Base-by-base conservation (phyloP, 2,113 vertebrate genomes). In the Percina caprodes region DNA sequence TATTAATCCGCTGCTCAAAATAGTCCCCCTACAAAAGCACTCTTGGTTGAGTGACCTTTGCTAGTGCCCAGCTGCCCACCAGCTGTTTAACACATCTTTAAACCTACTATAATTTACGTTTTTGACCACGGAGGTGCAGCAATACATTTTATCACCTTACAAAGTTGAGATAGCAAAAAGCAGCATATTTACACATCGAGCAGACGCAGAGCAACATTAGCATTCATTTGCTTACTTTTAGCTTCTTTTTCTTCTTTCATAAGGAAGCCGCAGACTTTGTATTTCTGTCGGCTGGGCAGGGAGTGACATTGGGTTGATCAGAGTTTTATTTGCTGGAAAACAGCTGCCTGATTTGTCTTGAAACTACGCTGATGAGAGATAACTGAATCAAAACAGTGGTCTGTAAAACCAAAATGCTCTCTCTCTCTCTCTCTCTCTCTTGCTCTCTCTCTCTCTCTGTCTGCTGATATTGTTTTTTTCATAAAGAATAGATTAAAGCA, bases 231-330 rank as follows among this genome's bases (percentile, higher is more conserved):
- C 54, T 55, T 23, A 11, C 15, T 52, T 49, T 58, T 13, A 18
- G 59, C 30, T 63, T 24, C 0, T 2, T 51, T 58, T 52, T n/a
- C 23, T 48, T 70, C n/a, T 69, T 73, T 59, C 19, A 13, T 45
- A 65, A 21, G 46, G 21, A 61, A 65, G 45, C 63, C 18, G 35
- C 69, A 39, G 39, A 39, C 39, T 39, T 42, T 49, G 75, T 62
- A 26, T 63, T 61, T 51, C 49, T 51, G 6, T 3, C 19, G 35
- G 33, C 33, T 23, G 39, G 49, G 39, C 39, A 13, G 69, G 30
- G n/a, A 68, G 54, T 10, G 66, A 54, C 77, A 52, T 30, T 14
- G 10, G 39, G 42, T 10, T 16, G 5, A 77, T 83, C 26, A 71
- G 68, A 46, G 74, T 55, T 55, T 45, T 12, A 24, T 39, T 39